Evolutionary conservation across 2,113 vertebrate species (phyloP).

Genomic region (Callaeas wilsoni): DNA sequence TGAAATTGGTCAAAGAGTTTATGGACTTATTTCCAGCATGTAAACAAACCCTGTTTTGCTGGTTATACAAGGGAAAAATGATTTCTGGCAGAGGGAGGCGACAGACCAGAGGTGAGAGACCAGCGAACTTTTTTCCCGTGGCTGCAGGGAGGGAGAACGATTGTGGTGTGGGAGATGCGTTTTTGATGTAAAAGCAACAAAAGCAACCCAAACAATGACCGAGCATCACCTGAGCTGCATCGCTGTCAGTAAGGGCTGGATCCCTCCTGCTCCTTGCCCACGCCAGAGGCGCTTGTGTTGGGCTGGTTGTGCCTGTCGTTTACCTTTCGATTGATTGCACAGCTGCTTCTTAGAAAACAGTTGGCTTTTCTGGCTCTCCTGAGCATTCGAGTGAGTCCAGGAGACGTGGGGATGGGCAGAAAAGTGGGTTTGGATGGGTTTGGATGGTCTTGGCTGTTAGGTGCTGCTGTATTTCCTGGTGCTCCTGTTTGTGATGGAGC

Average conservation of each 20-base stretch:
- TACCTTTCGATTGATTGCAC: accelerated
- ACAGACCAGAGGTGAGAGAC: not conserved
- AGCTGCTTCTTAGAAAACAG: not conserved
- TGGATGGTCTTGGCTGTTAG: not conserved
- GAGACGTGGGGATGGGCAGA: not conserved
- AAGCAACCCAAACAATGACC: not conserved
- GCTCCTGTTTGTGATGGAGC: not conserved
- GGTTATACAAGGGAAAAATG: accelerated
- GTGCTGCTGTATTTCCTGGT: not conserved
- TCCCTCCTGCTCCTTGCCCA: not conserved
- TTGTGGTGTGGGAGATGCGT: accelerated
- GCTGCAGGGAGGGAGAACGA: not conserved
- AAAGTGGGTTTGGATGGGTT: not conserved
- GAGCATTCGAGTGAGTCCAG: not conserved
- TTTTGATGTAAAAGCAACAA: accelerated
- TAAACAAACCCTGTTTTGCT: not conserved
- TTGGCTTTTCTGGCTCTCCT: not conserved
- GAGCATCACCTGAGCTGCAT: not conserved
- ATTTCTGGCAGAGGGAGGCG: not conserved
- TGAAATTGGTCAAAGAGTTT: not conserved
- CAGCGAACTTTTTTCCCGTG: accelerated
- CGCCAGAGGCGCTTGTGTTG: accelerated
- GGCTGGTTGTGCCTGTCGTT: not conserved
- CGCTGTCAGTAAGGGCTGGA: not conserved
- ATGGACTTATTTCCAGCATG: not conserved